A percentile compares a stretch with the other conserved stretches of the same genome.
These are phyloP conservation scores for Hypanus sabinus DNA, from an alignment of 2,113 vertebrate genomes.

Conservation along the genomic window DNA sequence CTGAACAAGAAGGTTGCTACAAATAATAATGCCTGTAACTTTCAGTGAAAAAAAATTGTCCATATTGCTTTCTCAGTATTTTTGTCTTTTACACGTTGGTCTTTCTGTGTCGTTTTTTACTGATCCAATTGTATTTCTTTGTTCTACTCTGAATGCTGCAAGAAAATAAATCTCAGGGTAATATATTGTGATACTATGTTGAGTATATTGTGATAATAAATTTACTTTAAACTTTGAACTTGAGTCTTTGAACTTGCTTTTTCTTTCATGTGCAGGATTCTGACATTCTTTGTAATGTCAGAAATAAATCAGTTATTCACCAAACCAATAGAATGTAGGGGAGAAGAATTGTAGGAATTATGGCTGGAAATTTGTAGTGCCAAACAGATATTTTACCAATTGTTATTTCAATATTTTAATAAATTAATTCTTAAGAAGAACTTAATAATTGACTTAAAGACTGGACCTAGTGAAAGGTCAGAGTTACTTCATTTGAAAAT, in stretches of 20 bases:
- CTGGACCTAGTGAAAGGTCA: neutral
- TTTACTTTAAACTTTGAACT: no score
- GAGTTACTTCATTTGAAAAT: neutral
- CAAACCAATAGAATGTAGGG: neutral
- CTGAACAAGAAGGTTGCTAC: neutral
- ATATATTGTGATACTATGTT: no score
- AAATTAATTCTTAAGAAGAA: neutral
- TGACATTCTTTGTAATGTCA: no score
- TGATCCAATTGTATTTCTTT: no score
- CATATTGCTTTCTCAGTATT: neutral
- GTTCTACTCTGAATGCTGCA: no score
- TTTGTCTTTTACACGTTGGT: no score
- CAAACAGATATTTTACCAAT: neutral
- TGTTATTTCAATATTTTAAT: neutral
- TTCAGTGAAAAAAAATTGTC: neutral
- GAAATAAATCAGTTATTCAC: neutral
- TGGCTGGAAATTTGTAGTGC: neutral
- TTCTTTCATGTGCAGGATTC: neutral
- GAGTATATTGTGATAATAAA: no score
- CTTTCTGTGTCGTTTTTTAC: no score
- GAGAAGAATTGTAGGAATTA: neutral
- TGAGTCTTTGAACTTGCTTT: neutral
- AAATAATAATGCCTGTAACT: neutral
- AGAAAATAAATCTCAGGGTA: no score
- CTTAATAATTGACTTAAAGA: neutral